These are phyloP conservation scores for Aspiorhynchus laticeps DNA, from an alignment of 2,113 vertebrate species.

Conservation along the genomic window DNA sequence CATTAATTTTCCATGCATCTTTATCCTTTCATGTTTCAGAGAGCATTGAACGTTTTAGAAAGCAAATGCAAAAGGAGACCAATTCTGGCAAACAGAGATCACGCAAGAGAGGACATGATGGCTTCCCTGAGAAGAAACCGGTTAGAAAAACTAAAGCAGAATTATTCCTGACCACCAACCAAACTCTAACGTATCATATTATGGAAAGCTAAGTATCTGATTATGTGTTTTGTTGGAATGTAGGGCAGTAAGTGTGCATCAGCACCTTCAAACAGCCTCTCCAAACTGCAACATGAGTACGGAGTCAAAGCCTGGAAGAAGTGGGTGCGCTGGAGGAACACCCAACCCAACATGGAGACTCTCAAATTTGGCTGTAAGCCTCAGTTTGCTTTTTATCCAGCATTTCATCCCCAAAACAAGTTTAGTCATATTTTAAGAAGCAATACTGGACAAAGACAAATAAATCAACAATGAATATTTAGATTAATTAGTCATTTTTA, in stretches of 20 bases:
- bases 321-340: slow-evolving; percentile 92
- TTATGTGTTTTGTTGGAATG: not conserved
- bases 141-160: slow-evolving; percentile 66
- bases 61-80: slow-evolving; percentile 45
- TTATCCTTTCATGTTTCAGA: slow-evolving; percentile 38
- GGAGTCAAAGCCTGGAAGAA: slow-evolving; percentile 94
- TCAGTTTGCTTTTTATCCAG: not conserved
- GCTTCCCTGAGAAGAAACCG: slow-evolving; percentile 83
- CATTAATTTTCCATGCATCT: not conserved
- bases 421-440: not conserved
- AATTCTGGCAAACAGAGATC: slow-evolving; percentile 72
- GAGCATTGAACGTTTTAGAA: slow-evolving; percentile 35
- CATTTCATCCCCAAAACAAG: not conserved
- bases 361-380: slow-evolving; percentile 80
- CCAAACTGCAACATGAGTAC: slow-evolving; percentile 86
- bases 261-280: slow-evolving; percentile 73
- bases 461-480: not conserved
- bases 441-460: not conserved
- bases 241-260: slow-evolving; percentile 79
- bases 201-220: not conserved
- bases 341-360: slow-evolving; percentile 84
- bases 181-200: not conserved
- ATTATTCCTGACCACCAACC: not conserved
- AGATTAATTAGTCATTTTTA: no score
- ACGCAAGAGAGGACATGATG: slow-evolving; percentile 83